These are phyloP conservation scores for Psix sp. DNA, from an alignment of 1,140 invertebrate species.

Conservation along the genomic window DNA sequence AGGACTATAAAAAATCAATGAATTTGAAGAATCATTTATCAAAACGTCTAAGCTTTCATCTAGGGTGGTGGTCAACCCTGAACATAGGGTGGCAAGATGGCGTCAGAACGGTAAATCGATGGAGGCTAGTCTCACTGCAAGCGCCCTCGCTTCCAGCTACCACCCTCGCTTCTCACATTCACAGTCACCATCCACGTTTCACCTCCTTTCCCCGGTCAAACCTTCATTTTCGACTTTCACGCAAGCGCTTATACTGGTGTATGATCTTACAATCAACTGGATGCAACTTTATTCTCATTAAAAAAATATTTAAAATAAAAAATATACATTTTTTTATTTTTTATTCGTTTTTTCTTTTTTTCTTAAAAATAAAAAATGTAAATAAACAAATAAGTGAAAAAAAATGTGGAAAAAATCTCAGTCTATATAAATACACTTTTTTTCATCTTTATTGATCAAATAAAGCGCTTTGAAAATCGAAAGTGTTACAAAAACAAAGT, in stretches of 20 bases:
- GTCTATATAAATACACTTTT: conserved; percentile 7
- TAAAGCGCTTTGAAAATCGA: conserved; percentile 2
- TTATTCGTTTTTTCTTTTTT: conserved; percentile 16
- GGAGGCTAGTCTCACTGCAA: conserved; percentile 63
- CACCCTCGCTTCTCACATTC: conserved; percentile 61
- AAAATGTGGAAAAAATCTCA: conserved; percentile 1
- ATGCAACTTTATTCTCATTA: conserved; percentile 26
- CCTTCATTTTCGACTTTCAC: conserved; percentile 61
- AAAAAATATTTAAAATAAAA: conserved; percentile 26
- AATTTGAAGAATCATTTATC: conserved; percentile 59
- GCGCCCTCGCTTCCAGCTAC: conserved; percentile 62
- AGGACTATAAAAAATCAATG: conserved; percentile 37
- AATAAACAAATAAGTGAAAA: no score
- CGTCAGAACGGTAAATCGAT: conserved; percentile 63
- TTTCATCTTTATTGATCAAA: conserved; percentile 9
- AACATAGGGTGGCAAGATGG: conserved; percentile 62
- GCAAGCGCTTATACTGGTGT: conserved; percentile 57
- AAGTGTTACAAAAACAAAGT: conserved; percentile 5
- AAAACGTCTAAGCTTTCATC: conserved; percentile 62
- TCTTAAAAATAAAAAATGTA: conserved; percentile 1
- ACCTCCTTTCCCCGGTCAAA: conserved; percentile 61
- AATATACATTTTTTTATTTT: conserved; percentile 13
- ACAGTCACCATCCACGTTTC: conserved; percentile 61
- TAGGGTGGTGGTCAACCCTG: conserved; percentile 63
- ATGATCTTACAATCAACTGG: conserved; percentile 56